phyloP scores from a whole-genome alignment of 2,113 vertebrate species.

The Poeciliopsis retropinna region DNA sequence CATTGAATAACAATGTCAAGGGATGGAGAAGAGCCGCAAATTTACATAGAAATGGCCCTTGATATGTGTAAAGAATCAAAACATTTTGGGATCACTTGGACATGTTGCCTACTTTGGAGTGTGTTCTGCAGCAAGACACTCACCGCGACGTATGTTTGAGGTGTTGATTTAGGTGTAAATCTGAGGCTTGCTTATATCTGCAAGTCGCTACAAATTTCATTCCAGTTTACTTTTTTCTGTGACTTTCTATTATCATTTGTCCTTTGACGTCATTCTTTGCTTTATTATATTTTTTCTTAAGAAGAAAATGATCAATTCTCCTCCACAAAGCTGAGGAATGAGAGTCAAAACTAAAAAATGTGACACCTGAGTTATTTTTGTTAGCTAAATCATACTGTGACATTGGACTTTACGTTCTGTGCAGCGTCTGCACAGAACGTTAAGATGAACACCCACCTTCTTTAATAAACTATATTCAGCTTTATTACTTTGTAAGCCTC shows the following conservation, averaged over 20 bases:
- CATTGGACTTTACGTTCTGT: background rate
- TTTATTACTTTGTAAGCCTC: conserved; percentile 19
- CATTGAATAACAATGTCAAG: conserved; percentile 53
- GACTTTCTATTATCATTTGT: background rate
- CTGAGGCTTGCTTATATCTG: background rate
- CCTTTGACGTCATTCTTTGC: background rate
- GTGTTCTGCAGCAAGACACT: background rate
- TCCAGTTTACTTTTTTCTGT: background rate
- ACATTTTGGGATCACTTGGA: conserved; percentile 32
- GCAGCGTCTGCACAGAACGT: background rate
- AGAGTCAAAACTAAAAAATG: background rate
- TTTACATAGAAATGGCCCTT: conserved; percentile 69
- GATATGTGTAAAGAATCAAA: conserved; percentile 42
- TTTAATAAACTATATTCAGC: background rate
- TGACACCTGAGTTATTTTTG: conserved; percentile 5
- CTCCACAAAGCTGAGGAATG: background rate
- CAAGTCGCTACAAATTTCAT: background rate
- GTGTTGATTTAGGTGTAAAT: background rate
- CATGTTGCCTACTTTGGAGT: conserved; percentile 4
- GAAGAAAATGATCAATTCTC: background rate
- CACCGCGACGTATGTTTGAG: conserved; percentile 1
- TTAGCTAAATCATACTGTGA: conserved; percentile 1
- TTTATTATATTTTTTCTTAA: background rate
- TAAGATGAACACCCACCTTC: background rate
- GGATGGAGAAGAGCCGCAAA: conserved; percentile 47